Evolutionary conservation across 2,888 invertebrate species (phyloP).

Genomic region (Campopleginae sp.): DNA sequence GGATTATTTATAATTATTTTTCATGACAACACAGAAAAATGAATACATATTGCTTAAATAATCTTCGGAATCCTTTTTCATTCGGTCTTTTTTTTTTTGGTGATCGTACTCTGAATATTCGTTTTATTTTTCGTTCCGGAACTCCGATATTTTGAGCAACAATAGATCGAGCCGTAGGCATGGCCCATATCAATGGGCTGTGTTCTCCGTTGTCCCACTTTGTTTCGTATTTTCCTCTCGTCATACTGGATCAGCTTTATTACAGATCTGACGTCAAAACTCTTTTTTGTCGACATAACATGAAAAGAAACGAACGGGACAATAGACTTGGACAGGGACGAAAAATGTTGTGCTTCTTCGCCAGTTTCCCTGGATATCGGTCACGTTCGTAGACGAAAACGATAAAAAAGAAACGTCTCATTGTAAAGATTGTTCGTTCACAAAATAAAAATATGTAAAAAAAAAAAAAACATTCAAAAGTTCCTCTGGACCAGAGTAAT

Average conservation of each 20-base stretch:
- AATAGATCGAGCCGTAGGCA: not conserved
- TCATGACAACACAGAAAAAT: not conserved
- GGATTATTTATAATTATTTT: not conserved
- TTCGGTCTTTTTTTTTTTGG: not conserved
- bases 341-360: not conserved
- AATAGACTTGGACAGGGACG: not conserved
- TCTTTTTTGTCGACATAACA: not conserved
- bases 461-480: not conserved
- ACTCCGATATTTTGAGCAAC: constrained; percentile 5
- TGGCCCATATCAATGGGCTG: constrained; percentile 3
- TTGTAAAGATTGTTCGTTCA: not conserved
- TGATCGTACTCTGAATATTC: not conserved
- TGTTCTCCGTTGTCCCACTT: not conserved
- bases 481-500: not conserved
- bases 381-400: not conserved
- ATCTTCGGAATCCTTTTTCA: not conserved
- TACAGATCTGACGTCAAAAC: not conserved
- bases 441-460: not conserved
- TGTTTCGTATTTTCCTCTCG: not conserved
- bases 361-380: not conserved
- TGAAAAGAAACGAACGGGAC: not conserved
- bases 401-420: not conserved
- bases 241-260: not conserved
- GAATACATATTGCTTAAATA: not conserved
- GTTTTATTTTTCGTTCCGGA: not conserved